phyloP scores from a whole-genome alignment of 2,888 invertebrate genomes.

The Vandiemenella viatica region DNA sequence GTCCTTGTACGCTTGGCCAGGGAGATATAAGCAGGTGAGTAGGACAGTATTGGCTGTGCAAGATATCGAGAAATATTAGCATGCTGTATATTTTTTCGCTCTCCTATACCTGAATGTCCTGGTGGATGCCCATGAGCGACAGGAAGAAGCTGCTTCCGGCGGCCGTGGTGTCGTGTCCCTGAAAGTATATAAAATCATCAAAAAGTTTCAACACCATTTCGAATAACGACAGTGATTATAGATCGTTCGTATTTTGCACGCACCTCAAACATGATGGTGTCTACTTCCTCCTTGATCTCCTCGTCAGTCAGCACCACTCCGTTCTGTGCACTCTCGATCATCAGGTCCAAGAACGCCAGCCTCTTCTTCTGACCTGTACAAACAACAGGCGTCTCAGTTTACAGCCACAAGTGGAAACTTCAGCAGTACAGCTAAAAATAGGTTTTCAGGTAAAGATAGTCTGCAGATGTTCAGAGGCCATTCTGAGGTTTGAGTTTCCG shows the following conservation, averaged over 20 bases:
- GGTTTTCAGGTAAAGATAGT: too few relatives aligned
- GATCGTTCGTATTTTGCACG: slow-evolving; percentile 1
- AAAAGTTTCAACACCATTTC: neutral
- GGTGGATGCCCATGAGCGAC: slow-evolving; percentile 65
- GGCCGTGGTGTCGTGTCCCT: slow-evolving; percentile 71
- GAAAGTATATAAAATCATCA: slow-evolving; percentile 6
- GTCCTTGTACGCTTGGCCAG: too few relatives aligned
- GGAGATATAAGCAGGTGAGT: too few relatives aligned
- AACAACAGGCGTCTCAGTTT: too few relatives aligned
- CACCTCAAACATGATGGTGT: slow-evolving; percentile 80
- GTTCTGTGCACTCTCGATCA: slow-evolving; percentile 71
- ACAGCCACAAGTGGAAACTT: too few relatives aligned
- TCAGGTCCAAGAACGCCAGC: slow-evolving; percentile 73
- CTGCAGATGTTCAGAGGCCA: too few relatives aligned
- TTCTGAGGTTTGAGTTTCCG: too few relatives aligned
- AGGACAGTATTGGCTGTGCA: too few relatives aligned
- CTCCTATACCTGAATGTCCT: slow-evolving; percentile 46
- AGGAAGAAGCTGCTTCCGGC: slow-evolving; percentile 79
- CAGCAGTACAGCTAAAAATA: too few relatives aligned
- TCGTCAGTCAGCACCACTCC: slow-evolving; percentile 56
- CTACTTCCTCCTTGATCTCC: slow-evolving; percentile 75
- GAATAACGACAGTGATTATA: neutral
- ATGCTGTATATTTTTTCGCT: neutral
- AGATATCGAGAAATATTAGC: too few relatives aligned
- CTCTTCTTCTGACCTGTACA: slow-evolving; percentile 59